Conservation (phyloP, 2,113 vertebrate genomes). For the Dendropsophus ebraccatus region DNA sequence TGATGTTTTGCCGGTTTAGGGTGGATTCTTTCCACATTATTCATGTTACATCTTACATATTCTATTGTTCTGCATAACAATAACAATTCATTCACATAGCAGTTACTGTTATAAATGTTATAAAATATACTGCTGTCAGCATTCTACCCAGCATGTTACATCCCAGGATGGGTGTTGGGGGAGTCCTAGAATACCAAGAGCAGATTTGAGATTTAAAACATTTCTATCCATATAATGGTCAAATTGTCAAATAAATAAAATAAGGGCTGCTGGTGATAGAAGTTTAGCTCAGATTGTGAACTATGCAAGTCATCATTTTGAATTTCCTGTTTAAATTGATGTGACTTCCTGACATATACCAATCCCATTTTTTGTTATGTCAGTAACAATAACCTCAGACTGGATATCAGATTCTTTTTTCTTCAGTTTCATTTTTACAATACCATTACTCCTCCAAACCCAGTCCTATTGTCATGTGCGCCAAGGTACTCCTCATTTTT, state of each 20-base stretch:
- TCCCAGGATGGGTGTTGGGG: constrained; percentile 10
- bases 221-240: neutral
- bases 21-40: constrained; percentile 30
- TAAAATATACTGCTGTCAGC: constrained; percentile 23
- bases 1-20: constrained; percentile 10
- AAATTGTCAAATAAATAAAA: constrained; percentile 20
- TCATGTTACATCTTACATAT: constrained; percentile 31
- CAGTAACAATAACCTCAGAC: neutral
- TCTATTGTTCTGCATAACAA: constrained; percentile 40
- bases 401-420: neutral
- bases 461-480: neutral
- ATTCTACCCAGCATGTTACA: constrained; percentile 23
- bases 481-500: neutral
- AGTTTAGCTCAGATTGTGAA: neutral
- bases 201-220: neutral
- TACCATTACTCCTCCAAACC: no score
- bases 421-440: neutral
- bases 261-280: constrained; percentile 5
- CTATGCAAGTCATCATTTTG: constrained; percentile 26
- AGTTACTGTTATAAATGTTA: neutral
- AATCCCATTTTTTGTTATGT: neutral
- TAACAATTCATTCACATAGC: constrained; percentile 19
- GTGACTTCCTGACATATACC: neutral
- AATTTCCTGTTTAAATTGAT: constrained; percentile 33
- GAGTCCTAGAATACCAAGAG: constrained; percentile 16